Conservation (phyloP, 2,113 vertebrate species). For the Felis catus region F.catus_Fca126_mat1.0 CM031419.1:181519001-181519500, state of each 20-base stretch:
- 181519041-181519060: background rate
- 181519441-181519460: background rate
- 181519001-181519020: background rate
- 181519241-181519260: background rate
- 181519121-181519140: background rate
- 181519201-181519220: background rate
- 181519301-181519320: conserved; percentile 7
- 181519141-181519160: background rate
- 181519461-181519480: conserved; percentile 16
- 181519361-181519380: conserved; percentile 21
- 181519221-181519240: background rate
- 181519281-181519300: background rate
- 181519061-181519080: background rate
- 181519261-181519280: background rate
- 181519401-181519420: background rate
- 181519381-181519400: background rate
- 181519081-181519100: background rate
- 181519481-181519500: background rate
- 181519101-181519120: background rate
- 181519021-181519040: background rate
- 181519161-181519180: background rate
- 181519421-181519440: background rate
- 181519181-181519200: background rate
- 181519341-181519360: conserved; percentile 37
- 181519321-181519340: background rate